Evolutionary conservation across 2,888 invertebrate genomes (phyloP), one percentile per base, ranked within the genome.

Genomic region (Prionchulus punctatus): DNA sequence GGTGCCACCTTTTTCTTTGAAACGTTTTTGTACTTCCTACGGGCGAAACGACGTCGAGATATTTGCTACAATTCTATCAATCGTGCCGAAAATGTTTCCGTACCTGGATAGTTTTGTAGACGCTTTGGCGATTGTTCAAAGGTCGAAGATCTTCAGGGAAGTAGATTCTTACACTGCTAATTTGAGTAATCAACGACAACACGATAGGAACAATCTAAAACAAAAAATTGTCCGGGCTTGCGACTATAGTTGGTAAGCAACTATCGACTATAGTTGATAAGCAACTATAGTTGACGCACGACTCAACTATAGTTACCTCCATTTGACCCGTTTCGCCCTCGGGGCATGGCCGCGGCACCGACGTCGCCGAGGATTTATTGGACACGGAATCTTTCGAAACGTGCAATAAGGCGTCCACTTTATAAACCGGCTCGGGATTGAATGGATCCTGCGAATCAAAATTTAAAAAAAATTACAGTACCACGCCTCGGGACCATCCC

Each of bases 91-190:
- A 36, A 36, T 36, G 18, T 36, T 7, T 36, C 23, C 54, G 15
- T 59, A 69, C 73, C 64, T 81, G 80, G 49, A 90, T 82, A 0
- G 85, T 84, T 71, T 86, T 86, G 0, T 85, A 76, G 1, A 94
- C 86, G 15, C 85, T 83, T 68, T 82, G 84, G 52, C 91, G 79
- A 65, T 83, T 87, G 66, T 92, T 91, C 0, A 81, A 73, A 2
- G 86, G 83, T 56, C 87, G 78, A 49, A 98, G 75, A 74, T 98
- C 92, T 64, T 84, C 83, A 0, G 94, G 92, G 69, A 88, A 83
- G 72, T 86, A 86, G 1, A 96, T 78, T 30, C 94, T 79, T 1
- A 94, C 81, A 0, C 91, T 86, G 64, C 90, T 90, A 50, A 98
- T 81, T 67, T 85, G 82, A 43, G 84, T 80, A 62, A 96, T 83